A percentile compares a stretch with the other conserved stretches of the same genome.
phyloP scores from a whole-genome alignment of 2,113 vertebrate species.

The Apodemus speciosus region DNA sequence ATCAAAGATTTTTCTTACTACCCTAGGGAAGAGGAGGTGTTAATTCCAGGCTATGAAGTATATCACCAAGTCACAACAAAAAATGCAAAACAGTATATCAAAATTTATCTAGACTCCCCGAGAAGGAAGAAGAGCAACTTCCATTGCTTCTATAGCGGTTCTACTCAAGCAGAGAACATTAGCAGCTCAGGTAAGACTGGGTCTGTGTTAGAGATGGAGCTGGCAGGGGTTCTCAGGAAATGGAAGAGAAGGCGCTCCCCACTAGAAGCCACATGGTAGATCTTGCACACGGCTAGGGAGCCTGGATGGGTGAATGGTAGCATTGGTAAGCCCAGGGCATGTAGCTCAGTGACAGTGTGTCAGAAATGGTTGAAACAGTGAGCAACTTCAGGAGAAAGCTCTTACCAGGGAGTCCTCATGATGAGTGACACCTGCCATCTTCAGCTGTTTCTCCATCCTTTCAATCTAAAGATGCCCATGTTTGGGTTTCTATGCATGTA shows the following conservation, averaged over 20 bases:
- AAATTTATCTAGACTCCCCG: background rate
- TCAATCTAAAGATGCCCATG: background rate
- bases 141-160: background rate
- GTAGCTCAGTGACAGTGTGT: background rate
- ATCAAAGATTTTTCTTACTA: background rate
- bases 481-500: background rate
- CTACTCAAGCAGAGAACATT: no score
- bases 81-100: background rate
- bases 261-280: background rate
- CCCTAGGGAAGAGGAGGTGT: fast-evolving
- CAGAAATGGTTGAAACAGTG: background rate
- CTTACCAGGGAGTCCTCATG: no score
- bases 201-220: background rate
- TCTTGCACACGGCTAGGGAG: no score
- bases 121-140: background rate
- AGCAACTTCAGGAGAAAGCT: background rate
- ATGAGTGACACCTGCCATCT: background rate
- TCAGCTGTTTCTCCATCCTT: background rate
- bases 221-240: background rate
- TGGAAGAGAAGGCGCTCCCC: background rate
- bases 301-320: background rate
- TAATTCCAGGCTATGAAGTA: constrained; percentile 53
- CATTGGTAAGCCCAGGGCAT: background rate
- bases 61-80: background rate
- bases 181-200: constrained; percentile 25